These are phyloP conservation scores for Copidosoma floridanum DNA, from an alignment of 1,140 invertebrate genomes.

Conservation along the genomic window DNA sequence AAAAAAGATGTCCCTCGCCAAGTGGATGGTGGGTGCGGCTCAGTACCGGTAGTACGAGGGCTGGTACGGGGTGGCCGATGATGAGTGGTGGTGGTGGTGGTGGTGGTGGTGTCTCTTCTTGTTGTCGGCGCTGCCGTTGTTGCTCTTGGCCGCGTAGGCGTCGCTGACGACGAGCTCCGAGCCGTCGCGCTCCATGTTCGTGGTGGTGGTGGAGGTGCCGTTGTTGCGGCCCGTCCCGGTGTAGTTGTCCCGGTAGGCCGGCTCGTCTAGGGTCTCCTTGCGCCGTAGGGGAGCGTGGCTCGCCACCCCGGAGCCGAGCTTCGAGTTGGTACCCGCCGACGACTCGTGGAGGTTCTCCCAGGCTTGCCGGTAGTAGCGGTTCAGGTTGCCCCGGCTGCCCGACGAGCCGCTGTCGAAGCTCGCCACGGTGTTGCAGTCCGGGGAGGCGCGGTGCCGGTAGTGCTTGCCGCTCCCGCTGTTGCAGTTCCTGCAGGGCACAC, in stretches of 20 bases:
- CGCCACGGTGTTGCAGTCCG: constrained; percentile 84
- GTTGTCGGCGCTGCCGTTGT: constrained; percentile 53
- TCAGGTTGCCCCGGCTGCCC: constrained; percentile 76
- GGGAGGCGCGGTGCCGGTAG: constrained; percentile 80
- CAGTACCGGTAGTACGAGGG: constrained; percentile 41
- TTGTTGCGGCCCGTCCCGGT: constrained; percentile 38
- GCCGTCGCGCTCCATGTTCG: constrained; percentile 64
- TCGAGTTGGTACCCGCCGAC: constrained; percentile 62
- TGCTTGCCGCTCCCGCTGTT: constrained; percentile 75
- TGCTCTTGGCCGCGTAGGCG: constrained; percentile 53
- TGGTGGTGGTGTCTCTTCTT: constrained; percentile 81
- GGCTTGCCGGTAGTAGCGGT: constrained; percentile 83
- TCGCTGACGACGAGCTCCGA: constrained; percentile 80
- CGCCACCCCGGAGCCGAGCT: constrained; percentile 28
- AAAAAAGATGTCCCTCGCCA: background rate
- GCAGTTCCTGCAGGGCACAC: too few relatives aligned
- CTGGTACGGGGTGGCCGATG: constrained; percentile 41
- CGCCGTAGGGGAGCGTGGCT: constrained; percentile 62
- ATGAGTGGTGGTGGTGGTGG: constrained; percentile 74
- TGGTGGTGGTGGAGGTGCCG: too few relatives aligned
- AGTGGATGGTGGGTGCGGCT: constrained; percentile 19
- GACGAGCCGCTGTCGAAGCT: constrained; percentile 83
- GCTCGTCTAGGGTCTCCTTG: constrained; percentile 72
- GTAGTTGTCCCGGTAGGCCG: constrained; percentile 57
- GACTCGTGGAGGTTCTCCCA: constrained; percentile 90